Evolutionary conservation across 2,113 vertebrate species (phyloP), one percentile per base, ranked within the genome.

Genomic region (Nothocercus julius): DNA sequence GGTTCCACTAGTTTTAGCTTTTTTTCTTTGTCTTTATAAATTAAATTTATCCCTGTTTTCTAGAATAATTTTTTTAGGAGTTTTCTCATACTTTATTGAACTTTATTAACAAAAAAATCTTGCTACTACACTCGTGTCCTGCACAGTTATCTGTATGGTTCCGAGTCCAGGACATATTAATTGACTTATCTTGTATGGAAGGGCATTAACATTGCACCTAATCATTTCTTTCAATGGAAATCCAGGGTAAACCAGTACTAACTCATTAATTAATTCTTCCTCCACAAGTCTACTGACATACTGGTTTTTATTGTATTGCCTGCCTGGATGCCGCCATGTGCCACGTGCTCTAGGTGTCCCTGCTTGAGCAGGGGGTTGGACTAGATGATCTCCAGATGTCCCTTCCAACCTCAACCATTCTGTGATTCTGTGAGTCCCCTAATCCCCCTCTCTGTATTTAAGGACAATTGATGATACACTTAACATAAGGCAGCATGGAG

Each of bases 101-200:
- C 14, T 70, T 36, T 20, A 64, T 64, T 45, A 5, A 25, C 21
- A 51, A 51, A 24, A 51, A 51, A 24, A 24, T 25, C 7, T 54
- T 13, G 70, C 16, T 10, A 13, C 38, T 12, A 24, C 69, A 69
- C 12, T 7, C 67, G 59, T 1, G 15, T 30, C 38, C 38, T 62
- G 47, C 67, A 28, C 4, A 40, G 20, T 6, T 28, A 12, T 2
- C 3, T 7, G 67, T 72, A 56, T 30, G 53, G 54, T 14, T 44
- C 66, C 40, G 51, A 5, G n/a, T 3, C 45, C 82, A 85, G 34
- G 88, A 17, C 25, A 11, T 51, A 20, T 5, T 7, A 45, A 36
- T 3, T 2, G 4, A 2, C 1, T 15, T 32, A 63, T 5, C 28
- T 64, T 13, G 16, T 28, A 42, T 3, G 8, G 73, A 38, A 83